phyloP scores from a whole-genome alignment of 2,113 vertebrate species.

The Laticauda colubrina region DNA sequence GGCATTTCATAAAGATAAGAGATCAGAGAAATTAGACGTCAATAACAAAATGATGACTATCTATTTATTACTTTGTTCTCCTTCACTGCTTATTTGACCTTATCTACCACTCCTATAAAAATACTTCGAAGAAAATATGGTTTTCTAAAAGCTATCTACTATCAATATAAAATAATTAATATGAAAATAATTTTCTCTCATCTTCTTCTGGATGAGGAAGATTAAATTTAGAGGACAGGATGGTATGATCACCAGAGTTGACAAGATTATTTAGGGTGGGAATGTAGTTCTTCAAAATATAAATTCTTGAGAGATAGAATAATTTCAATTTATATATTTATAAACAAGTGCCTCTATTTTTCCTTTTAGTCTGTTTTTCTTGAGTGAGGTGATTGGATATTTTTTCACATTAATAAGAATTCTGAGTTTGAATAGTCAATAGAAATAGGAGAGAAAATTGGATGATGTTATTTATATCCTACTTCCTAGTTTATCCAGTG shows the following conservation, averaged over 20 bases:
- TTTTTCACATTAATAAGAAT: background rate
- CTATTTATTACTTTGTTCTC: background rate
- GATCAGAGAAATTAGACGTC: background rate
- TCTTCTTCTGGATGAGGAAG: background rate
- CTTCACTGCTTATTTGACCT: background rate
- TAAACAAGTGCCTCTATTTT: background rate
- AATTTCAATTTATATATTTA: background rate
- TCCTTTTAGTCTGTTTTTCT: background rate
- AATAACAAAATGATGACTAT: background rate
- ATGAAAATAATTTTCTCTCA: background rate
- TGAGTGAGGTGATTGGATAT: background rate
- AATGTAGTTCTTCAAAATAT: background rate
- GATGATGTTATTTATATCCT: background rate
- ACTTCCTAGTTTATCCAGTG: background rate
- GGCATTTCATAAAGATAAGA: background rate
- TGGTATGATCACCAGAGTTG: background rate
- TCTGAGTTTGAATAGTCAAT: background rate
- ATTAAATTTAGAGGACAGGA: background rate
- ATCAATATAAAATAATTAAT: background rate
- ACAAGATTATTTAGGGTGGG: background rate
- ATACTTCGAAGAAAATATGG: background rate
- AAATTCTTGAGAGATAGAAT: background rate
- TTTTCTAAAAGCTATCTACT: background rate
- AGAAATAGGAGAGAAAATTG: no score
- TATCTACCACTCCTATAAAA: background rate